Percentiles rank a stretch among this genome's conserved stretches.
phyloP scores from a whole-genome alignment of 2,113 vertebrate genomes.

The Thamnaconus septentrionalis region DNA sequence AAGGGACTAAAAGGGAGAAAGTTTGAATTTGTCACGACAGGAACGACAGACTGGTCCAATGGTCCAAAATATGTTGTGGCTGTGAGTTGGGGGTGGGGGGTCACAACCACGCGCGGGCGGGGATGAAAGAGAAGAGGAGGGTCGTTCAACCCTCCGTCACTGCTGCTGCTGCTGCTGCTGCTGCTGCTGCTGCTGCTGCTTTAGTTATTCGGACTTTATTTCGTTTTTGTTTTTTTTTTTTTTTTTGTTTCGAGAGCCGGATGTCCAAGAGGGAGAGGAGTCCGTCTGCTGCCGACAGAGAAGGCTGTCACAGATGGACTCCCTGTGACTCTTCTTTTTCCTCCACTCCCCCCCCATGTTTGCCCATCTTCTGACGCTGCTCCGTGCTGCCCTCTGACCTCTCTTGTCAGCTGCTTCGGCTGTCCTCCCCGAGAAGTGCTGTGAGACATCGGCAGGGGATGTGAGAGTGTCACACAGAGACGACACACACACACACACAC shows the following conservation, averaged over 20 bases:
- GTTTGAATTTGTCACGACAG: too few relatives aligned
- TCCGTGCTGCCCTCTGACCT: conserved; percentile 41
- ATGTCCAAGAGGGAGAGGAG: conserved; percentile 50
- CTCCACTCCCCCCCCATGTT: conserved; percentile 43
- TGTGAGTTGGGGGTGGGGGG: conserved; percentile 25
- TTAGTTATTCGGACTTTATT: neutral
- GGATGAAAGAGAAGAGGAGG: conserved; percentile 34
- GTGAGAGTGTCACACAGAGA: conserved; percentile 6
- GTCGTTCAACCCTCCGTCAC: conserved; percentile 47
- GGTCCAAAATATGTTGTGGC: conserved; percentile 22
- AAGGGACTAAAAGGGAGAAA: conserved; percentile 24
- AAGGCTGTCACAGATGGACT: conserved; percentile 13
- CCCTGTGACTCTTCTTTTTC: conserved; percentile 30
- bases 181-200: conserved; percentile 21
- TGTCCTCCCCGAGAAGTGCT: conserved; percentile 15
- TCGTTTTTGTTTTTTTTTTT: neutral
- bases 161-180: conserved; percentile 75
- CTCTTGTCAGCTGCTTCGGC: conserved; percentile 28
- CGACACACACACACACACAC: conserved; percentile 2
- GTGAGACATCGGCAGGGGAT: conserved; percentile 23
- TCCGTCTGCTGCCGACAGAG: conserved; percentile 21
- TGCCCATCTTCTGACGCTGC: conserved; percentile 62
- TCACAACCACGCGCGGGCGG: conserved; percentile 18
- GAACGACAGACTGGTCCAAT: conserved; percentile 12
- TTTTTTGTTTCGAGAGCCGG: conserved; percentile 53